Percentiles rank a stretch among this genome's conserved stretches.
phyloP scores from a whole-genome alignment of 2,888 invertebrate species.

The Agrochola lota region DNA sequence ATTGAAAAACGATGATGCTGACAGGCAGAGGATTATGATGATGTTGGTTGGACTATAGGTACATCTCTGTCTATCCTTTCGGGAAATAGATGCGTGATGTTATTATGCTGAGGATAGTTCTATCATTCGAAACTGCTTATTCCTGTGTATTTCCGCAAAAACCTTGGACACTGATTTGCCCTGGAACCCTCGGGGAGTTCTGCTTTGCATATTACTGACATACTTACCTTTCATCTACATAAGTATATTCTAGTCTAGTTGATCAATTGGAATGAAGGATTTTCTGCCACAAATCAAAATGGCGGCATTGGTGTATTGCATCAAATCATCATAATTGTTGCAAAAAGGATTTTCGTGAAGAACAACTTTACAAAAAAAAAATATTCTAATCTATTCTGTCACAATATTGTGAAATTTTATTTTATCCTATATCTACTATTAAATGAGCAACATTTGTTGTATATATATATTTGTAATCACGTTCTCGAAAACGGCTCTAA shows the following conservation, averaged over 20 bases:
- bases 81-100: not conserved
- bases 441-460: too few relatives aligned
- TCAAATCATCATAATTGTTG: not conserved
- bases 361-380: not conserved
- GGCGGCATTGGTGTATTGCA: not conserved
- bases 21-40: too few relatives aligned
- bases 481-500: too few relatives aligned
- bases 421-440: too few relatives aligned
- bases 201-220: constrained; percentile 6
- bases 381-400: too few relatives aligned
- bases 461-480: too few relatives aligned
- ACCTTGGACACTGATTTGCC: constrained; percentile 14
- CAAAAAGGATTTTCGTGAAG: not conserved
- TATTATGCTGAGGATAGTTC: not conserved
- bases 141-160: constrained; percentile 1
- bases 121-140: not conserved
- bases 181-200: constrained; percentile 3
- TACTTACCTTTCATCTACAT: not conserved
- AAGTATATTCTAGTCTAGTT: constrained; percentile 1
- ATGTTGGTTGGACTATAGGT: too few relatives aligned
- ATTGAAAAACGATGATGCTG: too few relatives aligned
- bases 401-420: too few relatives aligned
- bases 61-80: too few relatives aligned
- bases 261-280: not conserved
- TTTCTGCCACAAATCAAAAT: not conserved